Evolutionary conservation across 2,113 vertebrate species (phyloP).

Genomic region (Eurystomus gularis): DNA sequence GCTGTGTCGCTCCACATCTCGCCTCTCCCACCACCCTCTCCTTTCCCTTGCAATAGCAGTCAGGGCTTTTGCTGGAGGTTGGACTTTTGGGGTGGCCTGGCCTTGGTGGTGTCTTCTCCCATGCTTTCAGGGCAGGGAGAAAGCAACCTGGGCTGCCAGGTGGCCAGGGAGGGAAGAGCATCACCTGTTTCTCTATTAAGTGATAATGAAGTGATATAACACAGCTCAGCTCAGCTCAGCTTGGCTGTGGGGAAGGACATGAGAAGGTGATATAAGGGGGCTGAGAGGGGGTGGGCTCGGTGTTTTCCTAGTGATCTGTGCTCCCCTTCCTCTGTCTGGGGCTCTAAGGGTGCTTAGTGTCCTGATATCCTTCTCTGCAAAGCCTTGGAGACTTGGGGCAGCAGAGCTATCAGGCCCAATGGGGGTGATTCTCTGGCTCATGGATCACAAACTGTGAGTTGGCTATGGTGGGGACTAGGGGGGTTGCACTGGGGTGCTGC

Average conservation of each 20-base stretch:
- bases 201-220: not conserved
- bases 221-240: not conserved
- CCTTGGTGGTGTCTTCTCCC: not conserved
- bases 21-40: not conserved
- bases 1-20: not conserved
- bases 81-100: not conserved
- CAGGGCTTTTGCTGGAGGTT: not conserved
- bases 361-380: not conserved
- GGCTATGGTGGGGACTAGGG: rapidly evolving
- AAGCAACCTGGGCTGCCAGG: not conserved
- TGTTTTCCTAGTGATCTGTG: not conserved
- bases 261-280: not conserved
- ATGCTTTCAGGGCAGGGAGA: not conserved
- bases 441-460: not conserved
- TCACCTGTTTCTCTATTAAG: not conserved
- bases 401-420: rapidly evolving
- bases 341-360: rapidly evolving
- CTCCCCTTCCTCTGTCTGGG: not conserved
- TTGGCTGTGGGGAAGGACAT: not conserved
- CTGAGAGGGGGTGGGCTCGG: not conserved
- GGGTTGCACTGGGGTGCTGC: not conserved
- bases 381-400: rapidly evolving
- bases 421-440: not conserved
- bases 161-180: not conserved
- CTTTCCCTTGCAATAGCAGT: not conserved